Conservation (phyloP, 1,140 invertebrate species). For the Penaeus chinensis region DNA sequence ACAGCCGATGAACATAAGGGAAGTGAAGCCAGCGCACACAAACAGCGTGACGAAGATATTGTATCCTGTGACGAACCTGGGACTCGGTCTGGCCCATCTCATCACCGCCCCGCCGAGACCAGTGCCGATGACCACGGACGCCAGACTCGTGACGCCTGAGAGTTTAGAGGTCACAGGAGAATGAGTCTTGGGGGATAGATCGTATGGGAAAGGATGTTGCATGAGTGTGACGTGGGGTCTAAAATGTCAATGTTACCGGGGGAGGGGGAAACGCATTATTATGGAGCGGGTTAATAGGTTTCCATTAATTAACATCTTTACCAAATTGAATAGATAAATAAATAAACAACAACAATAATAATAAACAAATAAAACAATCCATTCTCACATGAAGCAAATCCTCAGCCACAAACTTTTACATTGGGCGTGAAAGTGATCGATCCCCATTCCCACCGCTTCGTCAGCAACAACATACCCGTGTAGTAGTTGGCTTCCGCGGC, state of each 20-base stretch:
- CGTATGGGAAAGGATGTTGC: neutral
- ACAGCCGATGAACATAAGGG: too few species aligned
- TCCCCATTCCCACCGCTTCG: too few species aligned
- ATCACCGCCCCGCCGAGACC: neutral
- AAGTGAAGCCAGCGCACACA: neutral
- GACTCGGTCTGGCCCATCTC: neutral
- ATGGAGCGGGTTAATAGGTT: neutral
- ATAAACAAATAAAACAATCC: too few species aligned
- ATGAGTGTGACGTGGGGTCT: neutral
- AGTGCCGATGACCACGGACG: slow-evolving; percentile 19
- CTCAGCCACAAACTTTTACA: too few species aligned
- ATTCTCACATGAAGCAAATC: too few species aligned
- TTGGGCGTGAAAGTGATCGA: too few species aligned
- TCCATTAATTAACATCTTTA: neutral
- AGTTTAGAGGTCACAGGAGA: neutral
- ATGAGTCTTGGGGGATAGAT: neutral
- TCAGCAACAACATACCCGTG: neutral
- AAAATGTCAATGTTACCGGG: neutral
- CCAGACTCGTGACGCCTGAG: slow-evolving; percentile 15
- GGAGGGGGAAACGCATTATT: neutral
- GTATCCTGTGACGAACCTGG: slow-evolving; percentile 32
- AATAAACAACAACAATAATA: too few species aligned
- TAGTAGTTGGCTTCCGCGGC: slow-evolving; percentile 65
- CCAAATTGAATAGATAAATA: neutral
- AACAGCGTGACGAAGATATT: slow-evolving; percentile 26